Evolutionary conservation across 2,113 vertebrate genomes (phyloP), one percentile per base, ranked within the genome.

Genomic region (Pseudorectes ferrugineus): DNA sequence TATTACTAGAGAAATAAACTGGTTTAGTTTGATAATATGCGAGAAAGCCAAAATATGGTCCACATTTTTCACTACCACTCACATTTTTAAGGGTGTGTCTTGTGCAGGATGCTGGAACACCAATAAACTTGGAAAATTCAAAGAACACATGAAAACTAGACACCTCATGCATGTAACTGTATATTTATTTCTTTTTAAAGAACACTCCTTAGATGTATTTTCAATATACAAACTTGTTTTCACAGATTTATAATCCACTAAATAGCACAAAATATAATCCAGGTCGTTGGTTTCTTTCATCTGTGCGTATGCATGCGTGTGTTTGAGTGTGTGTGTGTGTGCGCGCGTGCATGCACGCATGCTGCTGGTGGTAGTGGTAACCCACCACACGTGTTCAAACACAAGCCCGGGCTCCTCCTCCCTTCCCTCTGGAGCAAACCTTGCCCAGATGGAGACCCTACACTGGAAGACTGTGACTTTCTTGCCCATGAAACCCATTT

Each of bases 131-230:
- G 68, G 82, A 67, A 95, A 96, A 84, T 77, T 72, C 85, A 96
- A 97, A 94, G 68, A 97, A 97, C 94, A 97, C 97, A 97, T 97
- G 95, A 95, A 96, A 97, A 98, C 92, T 98, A 96, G 96, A 98
- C 97, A 97, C 96, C 97, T 97, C 95, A n/a, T 96, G 95, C 97
- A 98, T 96, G 96, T 98, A 97, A 98, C 92, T 97, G 97, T 98
- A 97, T 98, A 97, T 98, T 98, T 98, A 98, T 98, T 98, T 98
- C 97, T 97, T 98, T 98, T 98, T 97, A 98, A 98, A 98, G 98
- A 98, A 98, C 98, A 98, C 98, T 98, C 98, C 98, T 98, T 98
- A 98, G 97, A 98, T 97, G 97, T 96, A 97, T 93, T 96, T 95
- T 98, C 98, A 98, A 97, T 98, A 98, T 98, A 98, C 98, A 98